Evolutionary conservation across 2,888 invertebrate genomes (phyloP).

Genomic region (Meganola albula): DNA sequence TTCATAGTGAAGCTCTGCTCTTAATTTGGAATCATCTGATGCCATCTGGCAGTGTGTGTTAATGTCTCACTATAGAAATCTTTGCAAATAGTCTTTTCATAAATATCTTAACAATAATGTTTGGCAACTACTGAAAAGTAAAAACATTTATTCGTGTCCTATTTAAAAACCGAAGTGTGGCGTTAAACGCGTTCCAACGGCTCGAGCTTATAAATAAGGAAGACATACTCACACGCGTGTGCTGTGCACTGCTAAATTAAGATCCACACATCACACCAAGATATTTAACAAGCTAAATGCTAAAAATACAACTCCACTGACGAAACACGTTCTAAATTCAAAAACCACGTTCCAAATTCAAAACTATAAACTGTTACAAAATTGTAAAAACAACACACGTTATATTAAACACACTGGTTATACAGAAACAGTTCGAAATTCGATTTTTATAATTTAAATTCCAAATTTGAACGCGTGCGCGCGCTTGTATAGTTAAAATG

Average conservation of each 20-base stretch:
- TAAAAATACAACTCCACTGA: constrained; percentile 69
- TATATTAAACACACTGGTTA: constrained; percentile 33
- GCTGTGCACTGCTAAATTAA: constrained; percentile 70
- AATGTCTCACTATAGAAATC: no score
- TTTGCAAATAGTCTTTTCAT: no score
- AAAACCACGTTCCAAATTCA: constrained; percentile 14
- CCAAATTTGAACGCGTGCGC: constrained; percentile 52
- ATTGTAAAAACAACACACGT: constrained; percentile 15
- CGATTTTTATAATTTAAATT: constrained; percentile 33
- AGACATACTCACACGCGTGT: constrained; percentile 67
- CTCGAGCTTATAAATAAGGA: constrained; percentile 54
- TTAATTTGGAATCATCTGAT: no score
- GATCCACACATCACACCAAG: constrained; percentile 65
- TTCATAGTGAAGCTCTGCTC: no score
- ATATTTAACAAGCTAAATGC: constrained; percentile 72
- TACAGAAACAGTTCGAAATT: constrained; percentile 32
- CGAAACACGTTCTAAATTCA: constrained; percentile 58
- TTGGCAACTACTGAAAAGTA: no score
- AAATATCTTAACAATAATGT: no score
- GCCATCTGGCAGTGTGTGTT: no score
- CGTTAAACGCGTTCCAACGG: constrained; percentile 30
- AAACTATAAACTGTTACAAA: constrained; percentile 24
- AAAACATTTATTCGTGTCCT: neutral
- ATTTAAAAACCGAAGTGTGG: constrained; percentile 15
- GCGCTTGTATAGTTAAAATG: constrained; percentile 54